Evolutionary conservation across 2,113 vertebrate genomes (phyloP).

Genomic region (Spermophilus dauricus): DNA sequence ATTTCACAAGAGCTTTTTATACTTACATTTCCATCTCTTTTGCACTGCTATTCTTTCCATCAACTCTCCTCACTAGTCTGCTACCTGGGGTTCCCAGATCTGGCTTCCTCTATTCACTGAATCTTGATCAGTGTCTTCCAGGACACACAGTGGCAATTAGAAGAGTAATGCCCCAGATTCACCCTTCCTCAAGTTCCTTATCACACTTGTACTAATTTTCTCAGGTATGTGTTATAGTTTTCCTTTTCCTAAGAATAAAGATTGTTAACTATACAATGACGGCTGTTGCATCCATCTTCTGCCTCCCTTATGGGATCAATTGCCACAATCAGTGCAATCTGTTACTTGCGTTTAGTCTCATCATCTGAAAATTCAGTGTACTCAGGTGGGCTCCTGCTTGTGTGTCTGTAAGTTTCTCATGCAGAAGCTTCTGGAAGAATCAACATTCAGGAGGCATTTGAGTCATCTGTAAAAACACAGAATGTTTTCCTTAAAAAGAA

Average conservation of each 20-base stretch:
- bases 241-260: neutral
- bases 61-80: neutral
- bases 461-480: neutral
- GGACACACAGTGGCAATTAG: neutral
- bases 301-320: rapidly evolving
- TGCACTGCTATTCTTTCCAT: neutral
- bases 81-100: neutral
- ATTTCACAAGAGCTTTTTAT: neutral
- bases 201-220: neutral
- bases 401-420: no score
- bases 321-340: neutral
- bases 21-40: neutral
- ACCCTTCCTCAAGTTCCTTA: no score
- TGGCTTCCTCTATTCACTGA: neutral
- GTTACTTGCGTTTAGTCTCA: neutral
- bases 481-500: neutral
- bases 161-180: neutral
- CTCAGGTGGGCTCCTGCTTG: no score
- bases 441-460: neutral
- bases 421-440: neutral
- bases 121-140: neutral
- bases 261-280: no score
- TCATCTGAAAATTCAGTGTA: no score
- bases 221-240: neutral
- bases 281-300: neutral